Evolutionary conservation across 2,113 vertebrate species (phyloP).

Genomic region (Recurvirostra avosetta): DNA sequence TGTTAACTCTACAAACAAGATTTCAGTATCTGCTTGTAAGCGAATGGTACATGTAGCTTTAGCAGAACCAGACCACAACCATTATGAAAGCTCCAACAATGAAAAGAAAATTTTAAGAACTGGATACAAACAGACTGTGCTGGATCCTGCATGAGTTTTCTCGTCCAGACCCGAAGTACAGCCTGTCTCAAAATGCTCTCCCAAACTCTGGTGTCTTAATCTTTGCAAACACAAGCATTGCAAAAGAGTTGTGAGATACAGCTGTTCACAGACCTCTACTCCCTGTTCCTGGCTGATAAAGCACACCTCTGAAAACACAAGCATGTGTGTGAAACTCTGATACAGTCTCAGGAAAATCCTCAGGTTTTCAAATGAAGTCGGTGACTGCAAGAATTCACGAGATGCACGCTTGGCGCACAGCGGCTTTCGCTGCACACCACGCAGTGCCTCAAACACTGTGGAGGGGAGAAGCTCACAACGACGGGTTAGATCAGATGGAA

Average conservation of each 20-base stretch:
- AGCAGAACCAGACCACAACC: not conserved
- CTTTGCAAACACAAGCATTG: not conserved
- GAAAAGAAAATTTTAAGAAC: not conserved
- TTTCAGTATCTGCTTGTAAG: not conserved
- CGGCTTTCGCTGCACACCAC: not conserved
- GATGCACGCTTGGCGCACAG: not conserved
- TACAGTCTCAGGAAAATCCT: not conserved
- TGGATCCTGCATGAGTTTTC: not conserved
- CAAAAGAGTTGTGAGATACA: not conserved
- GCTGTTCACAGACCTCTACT: not conserved
- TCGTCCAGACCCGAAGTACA: not conserved
- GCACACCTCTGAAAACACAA: not conserved
- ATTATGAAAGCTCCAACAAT: not conserved
- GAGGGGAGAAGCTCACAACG: not conserved
- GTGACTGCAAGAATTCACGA: not conserved
- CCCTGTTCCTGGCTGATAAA: not conserved
- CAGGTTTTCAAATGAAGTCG: not conserved
- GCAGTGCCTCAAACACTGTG: rapidly evolving
- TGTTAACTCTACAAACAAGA: not conserved
- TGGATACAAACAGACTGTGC: not conserved
- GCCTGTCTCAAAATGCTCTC: not conserved
- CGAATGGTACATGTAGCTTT: not conserved
- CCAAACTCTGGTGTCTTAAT: not conserved
- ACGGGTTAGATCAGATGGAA: not conserved
- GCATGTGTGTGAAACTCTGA: not conserved